A percentile compares a stretch with the other conserved stretches of the same genome.
Evolutionary conservation across 2,113 vertebrate species (phyloP).

Genomic region (Muntiacus muntjak): DNA sequence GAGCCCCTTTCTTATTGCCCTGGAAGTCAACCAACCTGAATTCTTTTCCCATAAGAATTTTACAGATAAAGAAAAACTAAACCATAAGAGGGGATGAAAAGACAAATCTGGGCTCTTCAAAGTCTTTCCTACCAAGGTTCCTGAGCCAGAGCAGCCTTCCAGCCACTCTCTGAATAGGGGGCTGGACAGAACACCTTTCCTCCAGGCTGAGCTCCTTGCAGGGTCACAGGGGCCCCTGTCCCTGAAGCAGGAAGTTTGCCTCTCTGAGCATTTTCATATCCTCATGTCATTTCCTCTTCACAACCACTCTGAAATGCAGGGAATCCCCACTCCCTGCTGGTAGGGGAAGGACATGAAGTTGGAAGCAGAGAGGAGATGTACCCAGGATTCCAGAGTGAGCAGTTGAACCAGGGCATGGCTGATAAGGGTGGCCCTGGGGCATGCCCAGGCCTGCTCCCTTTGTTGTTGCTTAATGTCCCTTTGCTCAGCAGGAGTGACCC

Average conservation of each 20-base stretch:
- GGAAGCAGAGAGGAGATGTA: background rate
- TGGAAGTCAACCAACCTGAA: background rate
- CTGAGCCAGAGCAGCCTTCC: background rate
- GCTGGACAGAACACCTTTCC: background rate
- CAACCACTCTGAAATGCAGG: background rate
- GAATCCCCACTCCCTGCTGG: background rate
- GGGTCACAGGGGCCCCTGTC: background rate
- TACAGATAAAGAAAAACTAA: background rate
- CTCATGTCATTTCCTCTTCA: background rate
- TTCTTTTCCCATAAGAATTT: background rate
- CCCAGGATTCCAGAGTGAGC: background rate
- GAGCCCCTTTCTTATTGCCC: background rate
- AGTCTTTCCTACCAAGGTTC: background rate
- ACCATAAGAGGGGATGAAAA: background rate
- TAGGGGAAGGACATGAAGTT: background rate
- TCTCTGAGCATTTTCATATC: background rate
- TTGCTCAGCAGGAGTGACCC: background rate
- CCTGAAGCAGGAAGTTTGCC: background rate
- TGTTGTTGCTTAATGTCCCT: background rate
- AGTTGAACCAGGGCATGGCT: background rate
- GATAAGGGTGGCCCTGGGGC: background rate
- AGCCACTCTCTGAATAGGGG: fast-evolving
- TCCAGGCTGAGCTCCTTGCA: background rate
- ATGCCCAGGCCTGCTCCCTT: background rate
- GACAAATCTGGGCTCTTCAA: background rate